A percentile compares a stretch with the other conserved stretches of the same genome.
Conservation (phyloP, 2,113 vertebrate genomes). For the Silurus glanis region DNA sequence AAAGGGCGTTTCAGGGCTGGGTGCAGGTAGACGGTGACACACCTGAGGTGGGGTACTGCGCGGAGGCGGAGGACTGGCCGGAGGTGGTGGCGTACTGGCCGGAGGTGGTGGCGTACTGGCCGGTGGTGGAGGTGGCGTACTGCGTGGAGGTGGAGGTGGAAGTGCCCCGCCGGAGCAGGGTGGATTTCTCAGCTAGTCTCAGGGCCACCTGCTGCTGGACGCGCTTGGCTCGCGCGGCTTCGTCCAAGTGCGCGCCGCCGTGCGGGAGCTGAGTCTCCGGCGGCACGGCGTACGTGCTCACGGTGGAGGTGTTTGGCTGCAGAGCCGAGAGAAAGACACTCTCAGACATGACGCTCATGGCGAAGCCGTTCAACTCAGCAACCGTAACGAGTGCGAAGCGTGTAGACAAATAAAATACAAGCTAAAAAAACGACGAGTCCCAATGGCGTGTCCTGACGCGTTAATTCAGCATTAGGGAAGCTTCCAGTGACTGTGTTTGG, state of each 20-base stretch:
- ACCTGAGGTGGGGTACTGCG: conserved; percentile 69
- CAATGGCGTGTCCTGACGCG: not conserved
- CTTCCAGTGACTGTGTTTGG: not conserved
- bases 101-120: conserved; percentile 35
- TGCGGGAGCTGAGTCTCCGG: conserved; percentile 60
- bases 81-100: conserved; percentile 58
- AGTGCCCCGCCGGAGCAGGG: conserved; percentile 66
- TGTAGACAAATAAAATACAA: not conserved
- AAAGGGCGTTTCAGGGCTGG: conserved; percentile 14
- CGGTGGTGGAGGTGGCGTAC: conserved; percentile 61
- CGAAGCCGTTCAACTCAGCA: conserved; percentile 4
- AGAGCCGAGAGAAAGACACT: conserved; percentile 66
- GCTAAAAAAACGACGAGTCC: not conserved
- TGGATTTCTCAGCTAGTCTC: conserved; percentile 70
- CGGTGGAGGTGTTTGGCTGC: conserved; percentile 67
- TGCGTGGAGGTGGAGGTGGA: conserved; percentile 13
- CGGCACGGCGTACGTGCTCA: conserved; percentile 72
- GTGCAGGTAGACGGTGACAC: conserved; percentile 24
- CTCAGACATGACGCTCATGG: conserved; percentile 54
- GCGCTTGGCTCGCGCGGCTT: conserved; percentile 53
- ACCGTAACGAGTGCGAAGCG: not conserved
- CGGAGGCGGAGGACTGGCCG: not conserved
- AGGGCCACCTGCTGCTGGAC: conserved; percentile 74
- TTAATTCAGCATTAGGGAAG: not conserved
- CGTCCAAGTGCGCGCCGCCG: conserved; percentile 52